Evolutionary conservation across 2,888 invertebrate species (phyloP).

Genomic region (Phrixothrix hirtus): DNA sequence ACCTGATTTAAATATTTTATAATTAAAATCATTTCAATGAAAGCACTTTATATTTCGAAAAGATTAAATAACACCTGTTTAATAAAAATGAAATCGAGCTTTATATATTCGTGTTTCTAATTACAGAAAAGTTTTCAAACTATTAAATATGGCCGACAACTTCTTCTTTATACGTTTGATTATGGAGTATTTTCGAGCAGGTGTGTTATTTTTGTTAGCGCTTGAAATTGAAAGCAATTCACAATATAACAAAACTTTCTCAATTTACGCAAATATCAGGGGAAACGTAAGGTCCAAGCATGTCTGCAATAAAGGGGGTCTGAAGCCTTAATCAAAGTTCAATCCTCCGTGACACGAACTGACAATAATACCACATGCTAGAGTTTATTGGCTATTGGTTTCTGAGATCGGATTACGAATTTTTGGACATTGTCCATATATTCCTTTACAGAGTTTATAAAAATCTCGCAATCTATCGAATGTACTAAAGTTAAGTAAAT

Average conservation of each 20-base stretch:
- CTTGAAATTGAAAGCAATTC: slow-evolving; percentile 26
- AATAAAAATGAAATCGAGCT: too few species aligned
- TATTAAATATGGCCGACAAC: not conserved
- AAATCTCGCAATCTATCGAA: too few species aligned
- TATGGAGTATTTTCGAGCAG: too few species aligned
- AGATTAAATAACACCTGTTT: too few species aligned
- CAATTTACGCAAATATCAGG: slow-evolving; percentile 45
- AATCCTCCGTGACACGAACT: slow-evolving; percentile 50
- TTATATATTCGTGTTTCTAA: too few species aligned
- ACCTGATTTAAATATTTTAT: slow-evolving; percentile 9
- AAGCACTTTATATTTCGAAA: too few species aligned
- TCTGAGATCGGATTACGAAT: slow-evolving; percentile 34
- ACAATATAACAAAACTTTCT: slow-evolving; percentile 44
- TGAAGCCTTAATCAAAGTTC: slow-evolving; percentile 50
- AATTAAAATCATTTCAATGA: too few species aligned
- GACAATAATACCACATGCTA: slow-evolving; percentile 49
- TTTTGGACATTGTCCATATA: slow-evolving; percentile 19
- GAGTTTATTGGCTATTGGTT: slow-evolving; percentile 49
- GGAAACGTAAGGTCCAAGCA: slow-evolving; percentile 44
- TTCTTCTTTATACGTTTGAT: not conserved
- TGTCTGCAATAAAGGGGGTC: slow-evolving; percentile 41
- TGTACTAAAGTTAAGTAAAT: too few species aligned
- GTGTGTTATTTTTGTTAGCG: slow-evolving; percentile 16
- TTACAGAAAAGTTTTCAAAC: not conserved
- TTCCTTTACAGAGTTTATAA: slow-evolving; percentile 17